phyloP scores from a whole-genome alignment of 2,113 vertebrate species.

The Coreoperca whiteheadi region DNA sequence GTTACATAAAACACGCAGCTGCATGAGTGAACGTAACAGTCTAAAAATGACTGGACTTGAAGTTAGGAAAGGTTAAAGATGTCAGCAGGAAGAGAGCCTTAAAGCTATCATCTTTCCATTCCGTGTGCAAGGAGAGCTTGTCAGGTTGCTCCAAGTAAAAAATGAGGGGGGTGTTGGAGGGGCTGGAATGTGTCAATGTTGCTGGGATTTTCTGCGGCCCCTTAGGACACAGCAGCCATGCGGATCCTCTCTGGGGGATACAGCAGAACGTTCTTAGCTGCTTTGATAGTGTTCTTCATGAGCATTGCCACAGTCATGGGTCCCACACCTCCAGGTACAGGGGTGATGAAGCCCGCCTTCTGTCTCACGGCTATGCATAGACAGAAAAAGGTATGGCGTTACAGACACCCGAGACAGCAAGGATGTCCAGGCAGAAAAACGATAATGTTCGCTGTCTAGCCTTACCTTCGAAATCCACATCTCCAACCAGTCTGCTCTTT shows the following conservation, averaged over 20 bases:
- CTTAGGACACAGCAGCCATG: slow-evolving; percentile 83
- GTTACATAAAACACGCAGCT: slow-evolving; percentile 50
- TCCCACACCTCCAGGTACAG: slow-evolving; percentile 95
- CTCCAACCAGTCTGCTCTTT: slow-evolving; percentile 91
- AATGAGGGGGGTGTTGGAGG: slow-evolving; percentile 27
- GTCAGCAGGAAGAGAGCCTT: slow-evolving; percentile 35
- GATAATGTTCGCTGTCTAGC: neutral
- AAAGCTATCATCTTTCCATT: slow-evolving; percentile 82
- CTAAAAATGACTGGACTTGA: slow-evolving; percentile 48
- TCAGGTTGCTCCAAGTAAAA: slow-evolving; percentile 42
- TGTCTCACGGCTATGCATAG: slow-evolving; percentile 87
- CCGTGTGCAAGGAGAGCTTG: slow-evolving; percentile 62
- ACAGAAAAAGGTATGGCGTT: neutral
- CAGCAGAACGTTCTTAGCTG: slow-evolving; percentile 91
- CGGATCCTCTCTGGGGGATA: slow-evolving; percentile 83
- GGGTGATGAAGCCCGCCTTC: slow-evolving; percentile 96
- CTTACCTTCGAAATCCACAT: slow-evolving; percentile 97
- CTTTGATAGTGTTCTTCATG: slow-evolving; percentile 98
- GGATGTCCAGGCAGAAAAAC: neutral
- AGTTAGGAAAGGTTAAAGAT: slow-evolving; percentile 24
- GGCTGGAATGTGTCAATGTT: slow-evolving; percentile 74
- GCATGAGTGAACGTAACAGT: slow-evolving; percentile 73
- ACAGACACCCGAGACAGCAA: neutral
- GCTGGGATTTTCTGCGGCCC: neutral
- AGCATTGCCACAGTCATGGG: slow-evolving; percentile 99